Evolutionary conservation across 92 coral and sea anemone species (phyloP).

Genomic region (Plumapathes pennacea): DNA sequence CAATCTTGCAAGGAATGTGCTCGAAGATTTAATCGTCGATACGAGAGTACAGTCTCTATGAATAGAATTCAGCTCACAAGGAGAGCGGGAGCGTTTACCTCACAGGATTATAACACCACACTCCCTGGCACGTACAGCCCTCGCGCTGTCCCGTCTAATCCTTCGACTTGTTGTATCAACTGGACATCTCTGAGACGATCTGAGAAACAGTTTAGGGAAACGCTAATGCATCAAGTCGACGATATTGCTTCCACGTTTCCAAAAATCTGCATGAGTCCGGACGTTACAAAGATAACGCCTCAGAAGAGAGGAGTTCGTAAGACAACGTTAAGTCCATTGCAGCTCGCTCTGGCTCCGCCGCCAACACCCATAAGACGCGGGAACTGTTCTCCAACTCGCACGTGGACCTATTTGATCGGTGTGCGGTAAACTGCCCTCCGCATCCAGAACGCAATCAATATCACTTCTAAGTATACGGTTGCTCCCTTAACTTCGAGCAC

Average conservation of each 20-base stretch:
- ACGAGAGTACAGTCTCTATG: slow-evolving; percentile 54
- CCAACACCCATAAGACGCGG: slow-evolving; percentile 28
- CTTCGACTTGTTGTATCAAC: too few relatives aligned
- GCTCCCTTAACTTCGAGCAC: too few relatives aligned
- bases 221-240: background rate
- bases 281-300: slow-evolving; percentile 57
- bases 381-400: too few relatives aligned
- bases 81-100: slow-evolving; percentile 2
- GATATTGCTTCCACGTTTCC: too few relatives aligned
- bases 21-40: slow-evolving; percentile 43
- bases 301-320: slow-evolving; percentile 6
- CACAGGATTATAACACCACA: background rate
- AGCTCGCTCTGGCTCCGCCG: slow-evolving; percentile 18
- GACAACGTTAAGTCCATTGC: background rate
- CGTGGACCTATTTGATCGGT: background rate
- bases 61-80: slow-evolving; percentile 66
- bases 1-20: slow-evolving; percentile 13
- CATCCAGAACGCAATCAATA: too few relatives aligned
- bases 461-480: too few relatives aligned
- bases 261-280: too few relatives aligned
- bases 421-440: background rate
- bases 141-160: too few relatives aligned
- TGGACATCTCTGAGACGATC: background rate
- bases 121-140: too few relatives aligned
- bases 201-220: background rate